These are phyloP conservation scores for Actinostola sp. DNA, from an alignment of 92 coral and sea anemone genomes.

Conservation along the genomic window DNA sequence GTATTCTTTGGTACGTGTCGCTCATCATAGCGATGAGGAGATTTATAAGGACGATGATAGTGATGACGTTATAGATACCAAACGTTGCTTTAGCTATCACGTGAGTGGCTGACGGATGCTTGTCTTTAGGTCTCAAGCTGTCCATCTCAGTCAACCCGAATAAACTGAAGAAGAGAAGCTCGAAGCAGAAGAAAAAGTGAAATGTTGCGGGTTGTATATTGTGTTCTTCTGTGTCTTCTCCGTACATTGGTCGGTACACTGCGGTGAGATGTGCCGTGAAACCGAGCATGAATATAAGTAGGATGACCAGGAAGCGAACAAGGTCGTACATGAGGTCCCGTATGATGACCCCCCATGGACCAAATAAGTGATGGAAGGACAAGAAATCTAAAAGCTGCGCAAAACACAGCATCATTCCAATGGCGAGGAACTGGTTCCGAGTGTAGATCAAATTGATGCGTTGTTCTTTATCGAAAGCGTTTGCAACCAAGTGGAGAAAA, in stretches of 20 bases:
- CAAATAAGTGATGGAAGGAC: constrained; percentile 97
- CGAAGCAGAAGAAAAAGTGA: constrained; percentile 74
- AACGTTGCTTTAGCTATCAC: constrained; percentile 77
- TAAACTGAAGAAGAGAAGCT: constrained; percentile 84
- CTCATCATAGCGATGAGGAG: constrained; percentile 99
- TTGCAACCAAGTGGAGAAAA: constrained; percentile 79
- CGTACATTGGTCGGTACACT: constrained; percentile 80
- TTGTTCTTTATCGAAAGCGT: constrained; percentile 64
- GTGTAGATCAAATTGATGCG: constrained; percentile 80
- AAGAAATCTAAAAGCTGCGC: constrained; percentile 91
- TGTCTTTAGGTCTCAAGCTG: constrained; percentile 35
- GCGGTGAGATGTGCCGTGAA: constrained; percentile 98
- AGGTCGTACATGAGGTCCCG: constrained; percentile 98
- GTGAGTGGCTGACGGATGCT: constrained; percentile 54
- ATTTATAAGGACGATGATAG: constrained; percentile 90
- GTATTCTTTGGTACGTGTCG: constrained; percentile 98
- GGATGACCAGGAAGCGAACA: constrained; percentile 89
- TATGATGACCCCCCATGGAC: constrained; percentile 99
- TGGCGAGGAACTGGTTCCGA: constrained; percentile 91
- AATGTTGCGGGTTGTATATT: constrained; percentile 21
- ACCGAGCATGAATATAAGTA: constrained; percentile 90
- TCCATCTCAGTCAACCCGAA: constrained; percentile 83
- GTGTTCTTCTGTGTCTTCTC: constrained; percentile 16
- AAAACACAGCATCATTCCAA: constrained; percentile 94
- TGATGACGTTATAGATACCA: constrained; percentile 90